phyloP scores from a whole-genome alignment of 1,140 invertebrate species.

The Drosophila repletoides region DNA sequence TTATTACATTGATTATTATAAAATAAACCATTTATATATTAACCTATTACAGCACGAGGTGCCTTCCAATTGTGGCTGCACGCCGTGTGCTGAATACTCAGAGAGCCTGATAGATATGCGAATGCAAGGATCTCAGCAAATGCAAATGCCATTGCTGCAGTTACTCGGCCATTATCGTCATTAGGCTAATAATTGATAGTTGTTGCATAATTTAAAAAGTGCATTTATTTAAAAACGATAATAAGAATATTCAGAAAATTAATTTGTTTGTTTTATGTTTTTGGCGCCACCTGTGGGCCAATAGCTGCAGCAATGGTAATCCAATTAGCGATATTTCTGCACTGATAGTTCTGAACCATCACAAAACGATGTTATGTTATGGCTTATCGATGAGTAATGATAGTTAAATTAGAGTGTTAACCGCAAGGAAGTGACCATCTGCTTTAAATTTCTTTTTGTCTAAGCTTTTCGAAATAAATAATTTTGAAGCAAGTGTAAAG shows the following conservation, averaged over 20 bases:
- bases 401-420: too few relatives aligned
- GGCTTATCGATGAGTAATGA: too few relatives aligned
- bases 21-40: background rate
- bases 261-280: too few relatives aligned
- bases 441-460: too few relatives aligned
- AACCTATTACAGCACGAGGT: constrained; percentile 58
- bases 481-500: too few relatives aligned
- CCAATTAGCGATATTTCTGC: too few relatives aligned
- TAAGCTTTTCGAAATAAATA: too few relatives aligned
- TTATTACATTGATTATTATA: background rate
- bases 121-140: constrained; percentile 23
- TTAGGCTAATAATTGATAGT: background rate
- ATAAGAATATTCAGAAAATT: constrained; percentile 17
- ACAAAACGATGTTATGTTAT: too few relatives aligned
- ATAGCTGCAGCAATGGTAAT: too few relatives aligned
- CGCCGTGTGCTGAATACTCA: constrained; percentile 52
- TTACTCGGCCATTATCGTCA: constrained; percentile 26
- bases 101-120: constrained; percentile 52
- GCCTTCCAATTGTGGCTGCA: constrained; percentile 62
- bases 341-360: too few relatives aligned
- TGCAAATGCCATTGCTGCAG: constrained; percentile 40
- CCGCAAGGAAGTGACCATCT: too few relatives aligned
- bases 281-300: too few relatives aligned
- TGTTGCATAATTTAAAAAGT: constrained; percentile 6
- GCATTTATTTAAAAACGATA: background rate